Conservation (phyloP, 2,888 invertebrate species). For the Tuta absoluta region DNA sequence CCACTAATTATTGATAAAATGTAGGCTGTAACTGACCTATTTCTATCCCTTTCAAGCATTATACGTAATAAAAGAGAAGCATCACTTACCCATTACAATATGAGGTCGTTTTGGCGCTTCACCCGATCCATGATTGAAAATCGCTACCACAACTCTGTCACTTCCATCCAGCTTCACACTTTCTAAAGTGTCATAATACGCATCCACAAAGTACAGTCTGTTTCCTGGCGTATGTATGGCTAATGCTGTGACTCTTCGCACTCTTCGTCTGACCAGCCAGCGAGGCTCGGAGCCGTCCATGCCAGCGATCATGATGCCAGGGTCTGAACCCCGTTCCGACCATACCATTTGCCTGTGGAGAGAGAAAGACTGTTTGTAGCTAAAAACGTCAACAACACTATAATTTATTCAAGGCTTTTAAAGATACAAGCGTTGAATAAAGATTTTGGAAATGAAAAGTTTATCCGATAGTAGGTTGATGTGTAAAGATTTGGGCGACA, state of each 20-base stretch:
- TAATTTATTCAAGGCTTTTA: too few relatives aligned
- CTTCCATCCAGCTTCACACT: constrained; percentile 85
- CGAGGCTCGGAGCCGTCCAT: constrained; percentile 83
- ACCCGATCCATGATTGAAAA: constrained; percentile 44
- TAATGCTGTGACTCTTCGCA: constrained; percentile 88
- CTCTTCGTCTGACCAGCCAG: constrained; percentile 80
- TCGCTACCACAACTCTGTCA: constrained; percentile 72
- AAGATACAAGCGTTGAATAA: too few relatives aligned
- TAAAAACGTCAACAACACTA: too few relatives aligned
- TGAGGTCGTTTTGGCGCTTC: constrained; percentile 28
- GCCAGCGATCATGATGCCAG: constrained; percentile 83
- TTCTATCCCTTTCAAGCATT: too few relatives aligned
- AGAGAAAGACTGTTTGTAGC: neutral
- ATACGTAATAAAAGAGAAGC: too few relatives aligned
- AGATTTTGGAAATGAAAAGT: too few relatives aligned
- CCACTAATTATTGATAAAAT: too few relatives aligned
- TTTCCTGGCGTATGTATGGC: constrained; percentile 85
- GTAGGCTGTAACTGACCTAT: too few relatives aligned
- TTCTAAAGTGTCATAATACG: constrained; percentile 87
- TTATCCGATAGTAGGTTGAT: too few relatives aligned
- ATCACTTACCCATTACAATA: neutral
- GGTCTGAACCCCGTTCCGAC: constrained; percentile 84
- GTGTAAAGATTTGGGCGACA: too few relatives aligned
- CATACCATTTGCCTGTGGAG: constrained; percentile 84
- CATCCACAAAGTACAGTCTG: constrained; percentile 92